These are phyloP conservation scores for Pitta sordida DNA, from an alignment of 2,113 vertebrate genomes.

Conservation along the genomic window DNA sequence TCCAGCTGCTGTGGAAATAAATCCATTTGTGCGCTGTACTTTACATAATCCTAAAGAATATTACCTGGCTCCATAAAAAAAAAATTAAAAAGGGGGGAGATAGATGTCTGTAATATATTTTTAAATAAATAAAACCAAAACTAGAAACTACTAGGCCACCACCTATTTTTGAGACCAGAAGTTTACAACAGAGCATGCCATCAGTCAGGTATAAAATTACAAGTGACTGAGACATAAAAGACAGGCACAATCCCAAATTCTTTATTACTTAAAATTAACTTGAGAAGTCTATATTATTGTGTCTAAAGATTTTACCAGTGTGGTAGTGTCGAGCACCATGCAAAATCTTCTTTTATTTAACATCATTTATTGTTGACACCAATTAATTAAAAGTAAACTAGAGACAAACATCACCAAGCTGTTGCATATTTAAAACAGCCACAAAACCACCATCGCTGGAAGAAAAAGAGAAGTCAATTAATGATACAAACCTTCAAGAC, in stretches of 20 bases:
- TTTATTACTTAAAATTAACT: background rate
- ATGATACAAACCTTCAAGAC: background rate
- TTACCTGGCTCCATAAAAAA: background rate
- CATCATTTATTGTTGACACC: background rate
- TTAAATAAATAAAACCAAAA: background rate
- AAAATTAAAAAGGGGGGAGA: background rate
- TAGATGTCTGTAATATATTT: background rate
- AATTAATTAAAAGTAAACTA: background rate
- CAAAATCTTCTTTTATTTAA: background rate
- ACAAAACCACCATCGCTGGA: background rate
- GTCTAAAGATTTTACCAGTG: background rate
- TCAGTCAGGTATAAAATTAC: background rate
- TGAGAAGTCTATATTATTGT: background rate
- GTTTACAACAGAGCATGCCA: background rate
- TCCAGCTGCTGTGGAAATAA: background rate
- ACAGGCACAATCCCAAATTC: background rate
- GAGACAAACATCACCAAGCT: background rate
- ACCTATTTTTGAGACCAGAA: background rate
- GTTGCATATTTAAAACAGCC: background rate
- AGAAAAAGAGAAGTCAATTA: slow-evolving; percentile 4
- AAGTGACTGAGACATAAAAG: background rate
- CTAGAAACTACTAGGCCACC: background rate
- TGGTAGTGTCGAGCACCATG: background rate
- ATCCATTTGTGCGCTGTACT: background rate
- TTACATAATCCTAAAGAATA: background rate